Conservation (phyloP, 2,113 vertebrate genomes). For the Brienomyrus longianalis region DNA sequence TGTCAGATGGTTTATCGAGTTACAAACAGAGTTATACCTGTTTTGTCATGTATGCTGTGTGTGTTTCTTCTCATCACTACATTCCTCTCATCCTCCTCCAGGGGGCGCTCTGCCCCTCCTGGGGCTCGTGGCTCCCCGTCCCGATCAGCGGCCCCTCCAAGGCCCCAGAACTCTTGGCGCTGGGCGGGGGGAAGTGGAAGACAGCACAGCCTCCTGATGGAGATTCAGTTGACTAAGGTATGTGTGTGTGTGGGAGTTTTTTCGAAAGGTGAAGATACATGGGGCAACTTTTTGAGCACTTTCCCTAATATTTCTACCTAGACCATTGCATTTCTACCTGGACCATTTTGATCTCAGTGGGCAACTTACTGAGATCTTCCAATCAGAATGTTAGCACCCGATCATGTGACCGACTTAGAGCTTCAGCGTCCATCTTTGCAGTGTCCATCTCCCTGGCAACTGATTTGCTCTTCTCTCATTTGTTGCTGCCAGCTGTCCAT, state of each 20-base stretch:
- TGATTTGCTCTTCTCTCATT: not conserved
- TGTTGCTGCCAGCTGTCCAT: not conserved
- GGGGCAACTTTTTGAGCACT: not conserved
- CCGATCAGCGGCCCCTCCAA: constrained; percentile 59
- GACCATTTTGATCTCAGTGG: not conserved
- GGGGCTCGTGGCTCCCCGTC: constrained; percentile 72
- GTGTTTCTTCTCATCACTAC: not conserved
- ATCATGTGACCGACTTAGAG: not conserved
- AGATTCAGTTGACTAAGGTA: constrained; percentile 87
- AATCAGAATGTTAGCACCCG: not conserved
- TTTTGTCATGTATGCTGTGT: not conserved
- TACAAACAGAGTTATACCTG: not conserved
- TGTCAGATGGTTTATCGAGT: not conserved
- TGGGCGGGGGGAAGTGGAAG: constrained; percentile 73
- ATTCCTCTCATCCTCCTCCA: constrained; percentile 23
- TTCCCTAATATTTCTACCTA: too few species aligned
- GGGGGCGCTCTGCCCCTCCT: constrained; percentile 46
- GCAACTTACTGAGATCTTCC: not conserved
- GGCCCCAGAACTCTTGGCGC: constrained; percentile 85
- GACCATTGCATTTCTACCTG: not conserved
- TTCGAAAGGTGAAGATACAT: not conserved
- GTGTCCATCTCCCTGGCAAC: not conserved
- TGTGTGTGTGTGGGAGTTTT: not conserved
- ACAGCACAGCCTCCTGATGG: constrained; percentile 78
- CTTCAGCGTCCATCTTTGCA: too few species aligned